These are phyloP conservation scores for Mormyrus proboscirostris DNA, from an alignment of 2,797 vertebrate species.

Conservation along the genomic window DNA sequence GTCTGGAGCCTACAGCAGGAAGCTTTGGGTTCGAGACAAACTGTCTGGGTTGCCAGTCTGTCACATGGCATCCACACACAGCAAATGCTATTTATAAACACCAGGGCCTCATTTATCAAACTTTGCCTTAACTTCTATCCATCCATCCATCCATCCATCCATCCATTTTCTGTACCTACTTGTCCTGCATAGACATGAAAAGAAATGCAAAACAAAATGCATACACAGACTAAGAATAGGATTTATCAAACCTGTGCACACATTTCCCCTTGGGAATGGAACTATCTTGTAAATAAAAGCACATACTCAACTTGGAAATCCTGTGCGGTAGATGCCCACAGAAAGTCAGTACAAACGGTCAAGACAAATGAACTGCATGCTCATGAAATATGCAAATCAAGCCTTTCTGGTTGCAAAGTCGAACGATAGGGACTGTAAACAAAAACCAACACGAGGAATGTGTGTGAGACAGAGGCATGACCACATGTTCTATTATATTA, in stretches of 20 bases:
- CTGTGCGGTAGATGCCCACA: not conserved
- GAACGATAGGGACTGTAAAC: not conserved
- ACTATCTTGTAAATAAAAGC: not conserved
- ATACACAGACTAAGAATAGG: not conserved
- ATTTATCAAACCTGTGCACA: not conserved
- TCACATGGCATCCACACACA: not conserved
- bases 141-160: not conserved
- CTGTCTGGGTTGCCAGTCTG: not conserved
- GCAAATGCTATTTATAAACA: not conserved
- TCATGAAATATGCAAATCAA: not conserved
- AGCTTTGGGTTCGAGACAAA: not conserved
- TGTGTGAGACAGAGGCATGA: not conserved
- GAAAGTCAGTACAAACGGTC: not conserved
- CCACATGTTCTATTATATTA: not conserved
- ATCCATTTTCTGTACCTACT: not conserved
- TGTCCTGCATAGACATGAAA: not conserved
- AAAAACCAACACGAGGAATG: not conserved
- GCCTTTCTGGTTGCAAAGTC: not conserved
- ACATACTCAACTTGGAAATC: not conserved
- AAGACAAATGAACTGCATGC: not conserved
- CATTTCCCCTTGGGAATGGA: not conserved
- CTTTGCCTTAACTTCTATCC: not conserved
- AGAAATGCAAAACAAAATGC: not conserved
- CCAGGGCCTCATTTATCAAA: not conserved
- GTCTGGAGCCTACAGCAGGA: not conserved